phyloP scores from a whole-genome alignment of 2,113 vertebrate genomes.

The Hippocampus barbouri region DNA sequence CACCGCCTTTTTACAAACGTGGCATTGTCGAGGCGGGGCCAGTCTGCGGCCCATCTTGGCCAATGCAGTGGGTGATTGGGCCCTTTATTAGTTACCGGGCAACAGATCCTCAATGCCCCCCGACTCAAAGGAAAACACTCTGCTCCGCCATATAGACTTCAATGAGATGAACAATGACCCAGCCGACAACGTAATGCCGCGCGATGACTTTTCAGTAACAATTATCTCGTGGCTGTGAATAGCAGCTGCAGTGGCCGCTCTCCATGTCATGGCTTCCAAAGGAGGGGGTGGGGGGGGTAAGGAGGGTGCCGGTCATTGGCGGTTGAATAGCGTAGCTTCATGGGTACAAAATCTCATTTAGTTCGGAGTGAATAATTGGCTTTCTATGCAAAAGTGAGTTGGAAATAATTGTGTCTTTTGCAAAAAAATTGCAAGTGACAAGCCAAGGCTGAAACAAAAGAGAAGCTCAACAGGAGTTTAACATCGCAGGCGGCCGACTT shows the following conservation, averaged over 20 bases:
- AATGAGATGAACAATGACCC: conserved; percentile 99
- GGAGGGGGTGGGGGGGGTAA: conserved; percentile 20
- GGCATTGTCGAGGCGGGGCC: conserved; percentile 88
- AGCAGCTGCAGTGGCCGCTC: conserved; percentile 99
- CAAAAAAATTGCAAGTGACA: conserved; percentile 36
- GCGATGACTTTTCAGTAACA: conserved; percentile 99
- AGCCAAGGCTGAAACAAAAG: conserved; percentile 48
- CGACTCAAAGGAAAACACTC: conserved; percentile 98
- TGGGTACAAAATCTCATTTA: conserved; percentile 73
- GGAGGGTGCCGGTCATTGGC: conserved; percentile 26
- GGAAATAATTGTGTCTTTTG: conserved; percentile 52
- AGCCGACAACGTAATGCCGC: conserved; percentile 96
- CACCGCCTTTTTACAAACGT: conserved; percentile 91
- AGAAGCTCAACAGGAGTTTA: conserved; percentile 29
- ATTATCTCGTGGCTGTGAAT: conserved; percentile 99
- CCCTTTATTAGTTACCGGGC: conserved; percentile 98
- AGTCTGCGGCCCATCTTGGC: conserved; percentile 94
- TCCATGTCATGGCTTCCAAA: conserved; percentile 66
- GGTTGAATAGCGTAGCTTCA: conserved; percentile 36
- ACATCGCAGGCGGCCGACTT: neutral
- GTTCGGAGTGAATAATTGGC: conserved; percentile 75
- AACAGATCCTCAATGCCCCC: conserved; percentile 97
- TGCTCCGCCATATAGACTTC: conserved; percentile 94
- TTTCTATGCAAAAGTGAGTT: conserved; percentile 75
- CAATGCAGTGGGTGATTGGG: conserved; percentile 93